Conservation (phyloP, 2,888 invertebrate genomes). For the Sepiola atlantica region DNA sequence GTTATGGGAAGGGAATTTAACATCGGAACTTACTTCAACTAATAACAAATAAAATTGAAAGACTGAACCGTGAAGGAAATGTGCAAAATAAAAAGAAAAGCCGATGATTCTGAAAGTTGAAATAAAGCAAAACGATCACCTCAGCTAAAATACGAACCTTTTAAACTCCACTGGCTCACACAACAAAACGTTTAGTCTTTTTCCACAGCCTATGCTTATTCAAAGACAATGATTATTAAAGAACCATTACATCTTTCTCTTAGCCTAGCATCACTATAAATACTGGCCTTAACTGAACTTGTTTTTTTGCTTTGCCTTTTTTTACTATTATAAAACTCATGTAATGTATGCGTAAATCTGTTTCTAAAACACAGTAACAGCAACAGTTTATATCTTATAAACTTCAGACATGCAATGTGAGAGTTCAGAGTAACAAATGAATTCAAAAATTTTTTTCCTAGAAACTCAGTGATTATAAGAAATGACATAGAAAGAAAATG, state of each 20-base stretch:
- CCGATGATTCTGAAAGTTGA: conserved; percentile 44
- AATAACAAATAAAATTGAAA: not conserved
- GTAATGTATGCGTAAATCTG: not conserved
- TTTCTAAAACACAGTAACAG: not conserved
- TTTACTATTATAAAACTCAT: not conserved
- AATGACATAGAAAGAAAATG: conserved; percentile 15
- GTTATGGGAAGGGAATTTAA: not conserved
- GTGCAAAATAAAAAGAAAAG: conserved; percentile 43
- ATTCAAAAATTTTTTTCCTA: not conserved
- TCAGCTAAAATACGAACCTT: conserved; percentile 43
- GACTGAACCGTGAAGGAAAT: conserved; percentile 2
- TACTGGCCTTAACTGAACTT: not conserved
- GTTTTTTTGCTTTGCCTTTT: not conserved
- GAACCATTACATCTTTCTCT: not conserved
- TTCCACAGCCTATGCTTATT: not conserved
- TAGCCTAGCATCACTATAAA: not conserved
- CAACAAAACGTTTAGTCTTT: not conserved
- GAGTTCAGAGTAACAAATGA: not conserved
- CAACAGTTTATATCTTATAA: not conserved
- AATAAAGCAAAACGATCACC: conserved; percentile 45
- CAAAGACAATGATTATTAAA: not conserved
- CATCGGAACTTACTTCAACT: conserved; percentile 4
- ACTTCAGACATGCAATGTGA: not conserved
- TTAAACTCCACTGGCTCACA: conserved; percentile 32
- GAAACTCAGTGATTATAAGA: not conserved